Base-by-base conservation (phyloP, 2,888 invertebrate genomes). In the Ichneumoninae sp. region DNA sequence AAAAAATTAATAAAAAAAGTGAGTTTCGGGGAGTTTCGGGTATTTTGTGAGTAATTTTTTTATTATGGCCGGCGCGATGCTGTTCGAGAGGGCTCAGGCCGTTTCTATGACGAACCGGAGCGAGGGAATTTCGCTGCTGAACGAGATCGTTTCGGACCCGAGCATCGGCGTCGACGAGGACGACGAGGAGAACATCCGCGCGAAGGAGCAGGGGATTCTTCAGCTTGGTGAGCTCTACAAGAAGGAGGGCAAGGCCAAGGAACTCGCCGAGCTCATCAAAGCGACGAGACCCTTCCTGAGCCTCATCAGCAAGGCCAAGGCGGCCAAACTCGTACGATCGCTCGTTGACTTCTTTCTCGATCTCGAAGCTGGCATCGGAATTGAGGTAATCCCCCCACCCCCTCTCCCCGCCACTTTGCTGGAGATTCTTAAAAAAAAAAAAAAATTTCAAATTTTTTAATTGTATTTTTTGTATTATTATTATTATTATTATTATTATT, bases 331-430 rank as follows among this genome's bases (percentile, higher is more conserved):
- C 90, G 99, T 99, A 8, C 96, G 99, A 87, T 97, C 98, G 30
- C 95, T 99, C 89, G 99, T 99, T 13, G 99, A 99, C 94, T 97
- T 98, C 95, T 99, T 99, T 94, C 94, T 99, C 89, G 99, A 99
- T 93, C 96, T 99, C 94, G 99, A 99, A 94, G 98, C 98, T 86
- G 98, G 97, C 71, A 98, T 98, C 87, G 99, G 99, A 75, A 98
- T 98, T 86, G 99, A 99, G 95, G 95, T 96, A 16, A 8, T 7
- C 5, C 22, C 44, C 4, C 16, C 36, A 16, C 60, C 26, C 26
- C 26, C 26, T 1, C 26, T 1, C 26, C 26, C 26, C 26, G 1
- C 0, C 22, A 22, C 22, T 22, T 22, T 22, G 1, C 22, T 22
- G 1, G 22, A 22, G 22, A 22, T 22, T 22, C 22, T 22, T 0